phyloP scores from a whole-genome alignment of 2,888 invertebrate genomes.

The Tridacna crocea region DNA sequence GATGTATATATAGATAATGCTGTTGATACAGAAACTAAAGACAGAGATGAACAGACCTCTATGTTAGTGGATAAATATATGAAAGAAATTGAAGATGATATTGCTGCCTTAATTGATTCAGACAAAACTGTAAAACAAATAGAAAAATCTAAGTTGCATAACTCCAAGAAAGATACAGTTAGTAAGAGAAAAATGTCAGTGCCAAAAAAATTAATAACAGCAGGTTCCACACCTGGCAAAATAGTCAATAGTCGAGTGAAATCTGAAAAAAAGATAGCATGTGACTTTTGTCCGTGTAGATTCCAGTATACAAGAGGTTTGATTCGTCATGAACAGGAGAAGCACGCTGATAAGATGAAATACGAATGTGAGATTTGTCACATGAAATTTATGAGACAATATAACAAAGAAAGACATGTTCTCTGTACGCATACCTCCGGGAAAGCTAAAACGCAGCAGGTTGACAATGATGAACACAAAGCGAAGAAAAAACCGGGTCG shows the following conservation, averaged over 20 bases:
- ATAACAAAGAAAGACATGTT: conserved; percentile 48
- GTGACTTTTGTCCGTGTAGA: conserved; percentile 49
- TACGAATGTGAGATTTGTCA: conserved; percentile 49
- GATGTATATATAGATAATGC: conserved; percentile 6
- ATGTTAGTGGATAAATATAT: conserved; percentile 7
- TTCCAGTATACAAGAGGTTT: conserved; percentile 46
- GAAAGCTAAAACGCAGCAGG: conserved; percentile 18
- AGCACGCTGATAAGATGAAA: conserved; percentile 51
- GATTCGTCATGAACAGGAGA: conserved; percentile 47
- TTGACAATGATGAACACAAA: conserved; percentile 17
- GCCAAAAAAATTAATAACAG: conserved; percentile 42
- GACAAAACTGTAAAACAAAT: neutral
- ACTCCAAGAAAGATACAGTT: neutral
- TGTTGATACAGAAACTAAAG: neutral
- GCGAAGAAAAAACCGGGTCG: conserved; percentile 31
- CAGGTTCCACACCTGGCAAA: conserved; percentile 6
- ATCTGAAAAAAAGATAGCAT: conserved; percentile 37
- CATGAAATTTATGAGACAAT: conserved; percentile 48
- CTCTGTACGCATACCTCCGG: conserved; percentile 40
- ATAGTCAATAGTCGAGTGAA: conserved; percentile 36
- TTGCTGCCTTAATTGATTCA: conserved; percentile 12
- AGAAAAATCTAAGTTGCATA: neutral
- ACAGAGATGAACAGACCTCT: conserved; percentile 8
- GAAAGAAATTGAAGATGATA: conserved; percentile 12
- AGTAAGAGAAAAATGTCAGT: conserved; percentile 51